These are phyloP conservation scores for Piscicola geometra DNA, from an alignment of 2,888 invertebrate species.

Conservation along the genomic window DNA sequence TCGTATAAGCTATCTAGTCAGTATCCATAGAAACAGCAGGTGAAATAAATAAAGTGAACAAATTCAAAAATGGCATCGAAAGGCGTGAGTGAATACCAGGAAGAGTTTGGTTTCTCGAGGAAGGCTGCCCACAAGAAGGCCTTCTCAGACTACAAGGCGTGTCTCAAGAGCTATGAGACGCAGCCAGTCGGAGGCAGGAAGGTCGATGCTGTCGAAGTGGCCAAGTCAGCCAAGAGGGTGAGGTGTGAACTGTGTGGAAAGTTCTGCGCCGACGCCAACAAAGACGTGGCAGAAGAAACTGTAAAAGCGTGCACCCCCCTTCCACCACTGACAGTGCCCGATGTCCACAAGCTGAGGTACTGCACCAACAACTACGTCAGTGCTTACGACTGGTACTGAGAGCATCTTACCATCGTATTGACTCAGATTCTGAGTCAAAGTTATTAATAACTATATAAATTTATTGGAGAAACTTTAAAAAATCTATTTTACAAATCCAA, in stretches of 20 bases:
- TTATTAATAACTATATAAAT: too few species aligned
- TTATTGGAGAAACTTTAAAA: too few species aligned
- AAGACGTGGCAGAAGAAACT: not conserved
- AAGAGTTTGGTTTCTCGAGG: conserved; percentile 25
- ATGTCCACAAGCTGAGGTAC: conserved; percentile 34
- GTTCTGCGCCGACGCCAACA: not conserved
- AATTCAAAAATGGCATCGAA: not conserved
- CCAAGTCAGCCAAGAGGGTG: not conserved
- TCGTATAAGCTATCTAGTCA: too few species aligned
- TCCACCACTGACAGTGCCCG: conserved; percentile 15
- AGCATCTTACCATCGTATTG: too few species aligned
- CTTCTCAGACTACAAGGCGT: not conserved
- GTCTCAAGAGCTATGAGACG: conserved; percentile 23
- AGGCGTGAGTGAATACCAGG: conserved; percentile 29
- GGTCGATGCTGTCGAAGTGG: not conserved
- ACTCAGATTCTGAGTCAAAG: too few species aligned
- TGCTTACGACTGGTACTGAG: conserved; percentile 30
- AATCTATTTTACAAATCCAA: too few species aligned
- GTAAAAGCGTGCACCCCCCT: not conserved
- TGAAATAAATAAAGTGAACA: not conserved
- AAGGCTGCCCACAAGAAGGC: not conserved
- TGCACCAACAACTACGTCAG: conserved; percentile 34
- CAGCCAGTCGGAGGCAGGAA: conserved; percentile 34
- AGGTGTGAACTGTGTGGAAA: not conserved
- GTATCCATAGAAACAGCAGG: not conserved